phyloP scores from a whole-genome alignment of 2,113 vertebrate species.

The Isichthys henryi region DNA sequence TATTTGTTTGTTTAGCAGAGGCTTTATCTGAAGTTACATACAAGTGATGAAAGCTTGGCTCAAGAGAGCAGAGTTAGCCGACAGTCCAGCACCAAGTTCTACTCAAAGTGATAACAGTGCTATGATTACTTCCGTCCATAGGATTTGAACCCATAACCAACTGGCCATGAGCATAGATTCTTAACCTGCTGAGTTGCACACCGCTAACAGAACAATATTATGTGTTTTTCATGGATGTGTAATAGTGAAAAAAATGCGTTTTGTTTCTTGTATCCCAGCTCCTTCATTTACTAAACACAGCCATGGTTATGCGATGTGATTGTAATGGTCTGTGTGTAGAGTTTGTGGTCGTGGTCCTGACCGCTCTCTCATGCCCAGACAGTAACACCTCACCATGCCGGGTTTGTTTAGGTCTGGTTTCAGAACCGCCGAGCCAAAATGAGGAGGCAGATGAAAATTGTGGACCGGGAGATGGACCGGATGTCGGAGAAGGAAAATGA shows the following conservation, averaged over 20 bases:
- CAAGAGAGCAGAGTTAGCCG: not conserved
- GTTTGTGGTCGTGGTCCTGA: not conserved
- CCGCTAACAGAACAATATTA: too few species aligned
- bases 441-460: slow-evolving; percentile 68
- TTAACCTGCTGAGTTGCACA: not conserved
- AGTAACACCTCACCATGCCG: not conserved
- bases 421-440: slow-evolving; percentile 77
- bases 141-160: not conserved
- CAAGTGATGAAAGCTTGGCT: not conserved
- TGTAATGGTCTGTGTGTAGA: not conserved
- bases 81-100: not conserved
- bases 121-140: not conserved
- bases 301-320: not conserved
- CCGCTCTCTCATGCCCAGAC: not conserved
- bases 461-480: slow-evolving; percentile 38
- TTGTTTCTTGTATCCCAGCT: not conserved
- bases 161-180: not conserved
- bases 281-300: not conserved
- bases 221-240: not conserved
- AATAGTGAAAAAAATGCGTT: not conserved
- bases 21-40: not conserved
- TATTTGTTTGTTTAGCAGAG: not conserved
- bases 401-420: slow-evolving; percentile 67
- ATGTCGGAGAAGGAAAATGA: slow-evolving; percentile 32
- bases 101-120: not conserved